Evolutionary conservation across 1,140 invertebrate species (phyloP), one percentile per base, ranked within the genome.

Genomic region (Rhyzopertha dominica): DNA sequence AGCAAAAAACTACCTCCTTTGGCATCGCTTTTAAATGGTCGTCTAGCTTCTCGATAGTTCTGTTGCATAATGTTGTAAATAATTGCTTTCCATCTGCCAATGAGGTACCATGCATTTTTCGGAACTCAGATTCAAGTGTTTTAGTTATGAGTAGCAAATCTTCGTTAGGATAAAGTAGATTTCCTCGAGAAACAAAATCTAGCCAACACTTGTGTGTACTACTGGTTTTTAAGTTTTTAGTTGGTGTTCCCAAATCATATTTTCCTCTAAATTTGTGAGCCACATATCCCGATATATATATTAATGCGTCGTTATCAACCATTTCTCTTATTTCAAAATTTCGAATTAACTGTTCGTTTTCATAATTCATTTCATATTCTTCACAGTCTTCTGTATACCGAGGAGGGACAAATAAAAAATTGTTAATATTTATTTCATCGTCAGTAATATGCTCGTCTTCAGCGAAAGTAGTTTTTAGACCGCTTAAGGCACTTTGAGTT

Each of bases 201-300:
- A 37, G n/a, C 41, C 41, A 43, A 13, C 35, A 28, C n/a, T 34
- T 43, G 12, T 43, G 22, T 35, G 29, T 8, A 32, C 14, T 2
- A n/a, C n/a, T n/a, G n/a, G n/a, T n/a, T 4, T 10, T 17, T 7
- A 17, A 3, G n/a, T 14, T 40, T 10, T 19, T 14, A 7, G 19
- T 17, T 19, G 3, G 23, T 2, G 19, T 19, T 31, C n/a, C 23
- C 23, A 44, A 31, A 30, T 13, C 5, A 49, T 45, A 49, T 44
- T 49, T 49, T 22, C 34, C 14, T 31, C 25, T 36, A 26, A 38
- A 44, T 18, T 20, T 28, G 19, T 31, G 32, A 17, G 47, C 43
- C 8, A 49, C 47, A 40, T 38, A 45, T 12, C 47, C 47, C 14
- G 47, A 41, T 14, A 49, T 29, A 39, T 37, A 49, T 39, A 37